phyloP scores from a whole-genome alignment of 2,888 invertebrate genomes.

The Hyppa rectilinea region DNA sequence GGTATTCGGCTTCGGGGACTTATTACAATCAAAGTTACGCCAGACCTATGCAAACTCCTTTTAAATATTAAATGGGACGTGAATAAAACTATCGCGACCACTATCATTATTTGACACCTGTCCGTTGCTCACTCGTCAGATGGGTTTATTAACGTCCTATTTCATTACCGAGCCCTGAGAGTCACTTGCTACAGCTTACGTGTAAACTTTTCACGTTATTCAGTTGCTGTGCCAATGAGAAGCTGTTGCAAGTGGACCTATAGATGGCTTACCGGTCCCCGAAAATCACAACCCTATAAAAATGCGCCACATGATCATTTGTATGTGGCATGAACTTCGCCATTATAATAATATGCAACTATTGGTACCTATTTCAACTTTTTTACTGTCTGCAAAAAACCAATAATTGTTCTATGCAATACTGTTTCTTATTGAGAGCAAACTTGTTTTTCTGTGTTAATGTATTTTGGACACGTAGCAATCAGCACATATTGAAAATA shows the following conservation, averaged over 20 bases:
- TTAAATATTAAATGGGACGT: slow-evolving; percentile 55
- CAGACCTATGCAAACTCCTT: slow-evolving; percentile 74
- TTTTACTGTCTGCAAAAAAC: slow-evolving; percentile 73
- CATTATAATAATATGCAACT: slow-evolving; percentile 75
- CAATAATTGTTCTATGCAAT: slow-evolving; percentile 70
- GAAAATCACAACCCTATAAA: slow-evolving; percentile 72
- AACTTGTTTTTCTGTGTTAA: slow-evolving; percentile 68
- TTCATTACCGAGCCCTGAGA: slow-evolving; percentile 47
- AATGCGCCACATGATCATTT: slow-evolving; percentile 75
- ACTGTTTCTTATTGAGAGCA: slow-evolving; percentile 80
- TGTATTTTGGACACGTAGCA: slow-evolving; percentile 82
- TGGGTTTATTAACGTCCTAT: slow-evolving; percentile 67
- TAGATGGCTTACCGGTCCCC: slow-evolving; percentile 67
- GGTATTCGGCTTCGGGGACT: slow-evolving; percentile 74
- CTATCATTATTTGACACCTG: slow-evolving; percentile 36
- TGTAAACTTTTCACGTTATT: slow-evolving; percentile 44
- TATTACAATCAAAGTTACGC: slow-evolving; percentile 58
- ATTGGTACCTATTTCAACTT: slow-evolving; percentile 76
- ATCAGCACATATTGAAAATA: slow-evolving; percentile 79
- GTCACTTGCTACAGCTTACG: slow-evolving; percentile 59
- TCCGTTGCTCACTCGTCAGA: slow-evolving; percentile 46
- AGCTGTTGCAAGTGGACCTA: slow-evolving; percentile 61
- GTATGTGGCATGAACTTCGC: slow-evolving; percentile 80
- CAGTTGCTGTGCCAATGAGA: slow-evolving; percentile 44
- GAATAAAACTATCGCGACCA: slow-evolving; percentile 67